phyloP scores from a whole-genome alignment of 2,797 vertebrate species.

The Megalops cyprinoides region DNA sequence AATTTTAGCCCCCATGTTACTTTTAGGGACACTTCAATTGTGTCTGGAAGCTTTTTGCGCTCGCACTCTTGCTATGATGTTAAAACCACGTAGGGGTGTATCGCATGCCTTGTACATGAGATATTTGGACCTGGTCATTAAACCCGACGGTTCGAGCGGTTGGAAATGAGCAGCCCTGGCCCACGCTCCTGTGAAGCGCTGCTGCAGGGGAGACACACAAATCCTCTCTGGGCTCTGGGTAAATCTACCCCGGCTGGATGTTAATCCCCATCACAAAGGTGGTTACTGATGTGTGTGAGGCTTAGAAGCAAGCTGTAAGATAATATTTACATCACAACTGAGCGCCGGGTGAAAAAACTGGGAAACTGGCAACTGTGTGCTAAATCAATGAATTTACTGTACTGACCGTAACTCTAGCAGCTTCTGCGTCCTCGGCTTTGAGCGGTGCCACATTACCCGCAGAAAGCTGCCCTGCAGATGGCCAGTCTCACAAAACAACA shows the following conservation, averaged over 20 bases:
- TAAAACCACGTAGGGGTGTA: conserved; percentile 9
- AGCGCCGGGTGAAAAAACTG: conserved; percentile 38
- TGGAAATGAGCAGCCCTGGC: conserved; percentile 47
- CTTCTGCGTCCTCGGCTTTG: conserved; percentile 30
- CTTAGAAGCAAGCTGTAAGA: conserved; percentile 62
- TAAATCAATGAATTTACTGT: conserved; percentile 62
- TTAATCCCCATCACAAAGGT: conserved; percentile 74
- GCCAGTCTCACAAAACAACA: conserved; percentile 48
- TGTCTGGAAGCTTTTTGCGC: not conserved
- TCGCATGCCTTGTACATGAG: conserved; percentile 18
- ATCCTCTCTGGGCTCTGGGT: conserved; percentile 50
- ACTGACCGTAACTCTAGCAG: conserved; percentile 54
- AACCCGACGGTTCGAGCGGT: conserved; percentile 31
- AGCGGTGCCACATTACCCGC: conserved; percentile 42
- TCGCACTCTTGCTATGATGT: not conserved
- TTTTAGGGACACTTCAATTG: not conserved
- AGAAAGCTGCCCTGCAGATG: conserved; percentile 47
- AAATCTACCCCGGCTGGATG: conserved; percentile 58
- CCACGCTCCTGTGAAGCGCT: conserved; percentile 45
- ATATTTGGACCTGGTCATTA: conserved; percentile 35
- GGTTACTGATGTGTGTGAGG: conserved; percentile 64
- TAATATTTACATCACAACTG: conserved; percentile 75
- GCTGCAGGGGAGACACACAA: conserved; percentile 44
- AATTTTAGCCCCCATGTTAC: not conserved
- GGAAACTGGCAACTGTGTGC: conserved; percentile 38